These are phyloP conservation scores for Montipora sp. DNA, from an alignment of 64 coral and sea anemone species.

Conservation along the genomic window DNA sequence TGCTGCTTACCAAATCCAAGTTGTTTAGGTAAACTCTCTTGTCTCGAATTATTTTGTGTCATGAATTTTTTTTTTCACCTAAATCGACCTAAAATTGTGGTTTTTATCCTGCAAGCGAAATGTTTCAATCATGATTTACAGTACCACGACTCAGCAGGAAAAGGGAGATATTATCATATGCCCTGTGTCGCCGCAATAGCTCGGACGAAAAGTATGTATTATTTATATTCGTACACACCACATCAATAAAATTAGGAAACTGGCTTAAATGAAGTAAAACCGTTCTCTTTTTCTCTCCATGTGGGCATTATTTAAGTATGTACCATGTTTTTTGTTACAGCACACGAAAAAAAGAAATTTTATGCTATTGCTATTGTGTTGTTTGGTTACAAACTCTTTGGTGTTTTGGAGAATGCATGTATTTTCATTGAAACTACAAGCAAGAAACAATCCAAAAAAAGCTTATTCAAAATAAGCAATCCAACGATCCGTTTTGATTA, in stretches of 20 bases:
- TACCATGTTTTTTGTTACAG: not conserved
- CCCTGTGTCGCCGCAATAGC: not conserved
- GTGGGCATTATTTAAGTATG: not conserved
- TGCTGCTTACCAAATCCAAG: too few relatives aligned
- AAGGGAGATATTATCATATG: not conserved
- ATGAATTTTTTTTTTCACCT: too few relatives aligned
- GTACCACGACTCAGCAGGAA: slow-evolving; percentile 9
- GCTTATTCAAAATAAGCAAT: not conserved
- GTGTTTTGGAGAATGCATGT: not conserved
- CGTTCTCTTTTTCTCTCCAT: not conserved
- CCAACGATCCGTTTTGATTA: not conserved
- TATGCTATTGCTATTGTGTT: not conserved
- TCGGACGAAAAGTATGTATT: slow-evolving; percentile 21
- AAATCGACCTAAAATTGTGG: not conserved
- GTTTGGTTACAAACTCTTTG: not conserved
- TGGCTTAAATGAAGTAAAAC: not conserved
- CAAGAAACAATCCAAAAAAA: not conserved
- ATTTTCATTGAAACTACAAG: slow-evolving; percentile 14
- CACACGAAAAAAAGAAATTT: not conserved
- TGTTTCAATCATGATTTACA: not conserved
- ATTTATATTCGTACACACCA: not conserved
- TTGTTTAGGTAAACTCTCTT: too few relatives aligned
- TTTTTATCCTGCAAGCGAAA: not conserved
- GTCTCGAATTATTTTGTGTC: too few relatives aligned
- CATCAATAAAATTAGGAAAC: slow-evolving; percentile 26